Evolutionary conservation across 2,113 vertebrate genomes (phyloP), one percentile per base, ranked within the genome.

Genomic region (Petrocephalus zakoni): DNA sequence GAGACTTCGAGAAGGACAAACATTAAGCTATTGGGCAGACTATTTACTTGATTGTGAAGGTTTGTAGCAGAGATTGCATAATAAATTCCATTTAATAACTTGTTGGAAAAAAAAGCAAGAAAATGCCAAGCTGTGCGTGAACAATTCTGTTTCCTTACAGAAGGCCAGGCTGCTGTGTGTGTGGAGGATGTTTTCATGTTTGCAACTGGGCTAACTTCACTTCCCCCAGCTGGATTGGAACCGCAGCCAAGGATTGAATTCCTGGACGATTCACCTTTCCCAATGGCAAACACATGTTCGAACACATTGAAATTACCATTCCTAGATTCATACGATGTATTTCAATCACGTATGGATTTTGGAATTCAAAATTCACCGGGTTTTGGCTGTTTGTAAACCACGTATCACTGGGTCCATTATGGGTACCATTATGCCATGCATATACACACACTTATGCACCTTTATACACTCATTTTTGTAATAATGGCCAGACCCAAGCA

Each of bases 171-270:
- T 42, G 15, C 78, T 87, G 83, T 81, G 75, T 2, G 34, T 81
- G 75, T 89, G 68, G 68, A 87, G 29, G 85, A 91, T 47, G 75
- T 92, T 83, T 89, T 93, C 25, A 91, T 91, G 89, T 92, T 91
- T 90, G 89, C 90, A 17, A 89, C 90, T 78, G 90, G 90, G 11
- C 88, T 91, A 81, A 88, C 49, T 6, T 89, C 86, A 88, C 87
- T 91, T 89, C 90, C 88, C 49, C 91, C 85, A 7, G 86, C 89
- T 89, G 88, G 56, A 19, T 84, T 86, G 29, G 55, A 91, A 61
- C 89, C 89, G 85, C 7, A 8, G 37, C 89, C 88, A 91, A 3
- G 0, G 17, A 87, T 89, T 47, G 90, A 81, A 25, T 91, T 91
- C 87, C 81, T 90, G 56, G 51, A 58, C 51, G 83, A 88, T 90